Evolutionary conservation across 2,888 invertebrate genomes (phyloP).

Genomic region (Lagria hirta): DNA sequence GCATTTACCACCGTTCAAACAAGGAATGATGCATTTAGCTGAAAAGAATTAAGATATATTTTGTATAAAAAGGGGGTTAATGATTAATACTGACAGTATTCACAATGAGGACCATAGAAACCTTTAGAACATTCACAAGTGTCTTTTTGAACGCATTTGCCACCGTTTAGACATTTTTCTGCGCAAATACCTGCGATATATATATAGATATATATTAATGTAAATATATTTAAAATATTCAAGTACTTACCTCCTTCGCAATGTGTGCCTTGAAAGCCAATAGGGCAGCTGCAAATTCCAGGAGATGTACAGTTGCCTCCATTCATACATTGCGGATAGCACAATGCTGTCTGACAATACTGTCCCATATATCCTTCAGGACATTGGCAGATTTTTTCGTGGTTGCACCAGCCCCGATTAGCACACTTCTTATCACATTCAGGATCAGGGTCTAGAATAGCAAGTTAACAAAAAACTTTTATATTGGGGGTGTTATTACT

Average conservation of each 20-base stretch:
- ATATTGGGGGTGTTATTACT: slow-evolving; percentile 64
- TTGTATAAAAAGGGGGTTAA: not conserved
- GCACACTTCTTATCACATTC: slow-evolving; percentile 87
- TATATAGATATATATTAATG: too few relatives aligned
- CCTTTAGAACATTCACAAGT: slow-evolving; percentile 90
- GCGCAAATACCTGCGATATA: slow-evolving; percentile 78
- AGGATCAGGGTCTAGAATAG: slow-evolving; percentile 73
- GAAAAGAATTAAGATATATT: slow-evolving; percentile 9
- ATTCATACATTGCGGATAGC: slow-evolving; percentile 91
- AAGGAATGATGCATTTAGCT: slow-evolving; percentile 70
- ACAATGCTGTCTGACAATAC: slow-evolving; percentile 84
- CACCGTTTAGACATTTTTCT: slow-evolving; percentile 89
- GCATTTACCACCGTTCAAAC: slow-evolving; percentile 88
- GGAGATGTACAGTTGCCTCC: slow-evolving; percentile 90
- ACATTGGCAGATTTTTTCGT: slow-evolving; percentile 83
- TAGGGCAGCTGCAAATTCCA: slow-evolving; percentile 82
- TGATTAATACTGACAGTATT: slow-evolving; percentile 75
- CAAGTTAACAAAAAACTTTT: not conserved
- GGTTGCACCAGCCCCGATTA: slow-evolving; percentile 82
- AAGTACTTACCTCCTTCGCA: slow-evolving; percentile 79
- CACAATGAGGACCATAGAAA: slow-evolving; percentile 85
- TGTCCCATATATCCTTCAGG: slow-evolving; percentile 90
- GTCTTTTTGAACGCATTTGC: slow-evolving; percentile 93
- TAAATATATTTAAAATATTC: too few relatives aligned
- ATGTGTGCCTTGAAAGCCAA: slow-evolving; percentile 87